These are phyloP conservation scores for Pomacea maculata DNA, from an alignment of 1,140 invertebrate species.

Conservation along the genomic window DNA sequence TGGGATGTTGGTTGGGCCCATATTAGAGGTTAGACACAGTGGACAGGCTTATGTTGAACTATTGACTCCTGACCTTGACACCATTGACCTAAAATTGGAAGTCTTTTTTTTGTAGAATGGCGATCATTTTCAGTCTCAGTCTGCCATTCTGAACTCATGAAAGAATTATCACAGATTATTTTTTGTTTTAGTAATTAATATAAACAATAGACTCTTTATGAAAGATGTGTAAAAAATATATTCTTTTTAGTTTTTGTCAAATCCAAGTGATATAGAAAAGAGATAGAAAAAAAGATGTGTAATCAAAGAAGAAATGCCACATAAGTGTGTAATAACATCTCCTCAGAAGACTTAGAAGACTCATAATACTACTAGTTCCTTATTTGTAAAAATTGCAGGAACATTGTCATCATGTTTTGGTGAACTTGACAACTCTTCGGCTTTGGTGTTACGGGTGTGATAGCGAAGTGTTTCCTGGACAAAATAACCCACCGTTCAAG, in stretches of 20 bases:
- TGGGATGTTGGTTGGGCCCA: too few species aligned
- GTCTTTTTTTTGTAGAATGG: too few species aligned
- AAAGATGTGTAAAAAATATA: too few species aligned
- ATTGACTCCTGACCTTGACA: background rate
- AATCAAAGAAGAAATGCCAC: background rate
- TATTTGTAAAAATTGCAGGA: constrained; percentile 60
- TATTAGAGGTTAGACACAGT: too few species aligned
- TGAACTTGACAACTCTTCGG: constrained; percentile 82
- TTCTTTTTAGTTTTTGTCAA: too few species aligned
- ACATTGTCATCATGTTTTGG: constrained; percentile 80
- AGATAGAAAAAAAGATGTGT: background rate
- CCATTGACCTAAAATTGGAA: background rate
- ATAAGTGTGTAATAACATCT: background rate
- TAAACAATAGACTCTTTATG: background rate
- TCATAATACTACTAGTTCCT: background rate
- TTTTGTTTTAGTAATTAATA: background rate
- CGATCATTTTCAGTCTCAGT: background rate
- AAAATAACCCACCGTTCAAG: too few species aligned
- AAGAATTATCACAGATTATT: too few species aligned
- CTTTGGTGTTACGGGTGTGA: constrained; percentile 89
- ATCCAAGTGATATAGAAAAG: background rate
- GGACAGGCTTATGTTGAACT: too few species aligned
- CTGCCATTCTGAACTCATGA: background rate
- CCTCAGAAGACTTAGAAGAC: background rate
- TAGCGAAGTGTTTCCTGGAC: constrained; percentile 73